A percentile compares a stretch with the other conserved stretches of the same genome.
phyloP scores from a whole-genome alignment of 2,888 invertebrate species.

The Zonitis immaculata region DNA sequence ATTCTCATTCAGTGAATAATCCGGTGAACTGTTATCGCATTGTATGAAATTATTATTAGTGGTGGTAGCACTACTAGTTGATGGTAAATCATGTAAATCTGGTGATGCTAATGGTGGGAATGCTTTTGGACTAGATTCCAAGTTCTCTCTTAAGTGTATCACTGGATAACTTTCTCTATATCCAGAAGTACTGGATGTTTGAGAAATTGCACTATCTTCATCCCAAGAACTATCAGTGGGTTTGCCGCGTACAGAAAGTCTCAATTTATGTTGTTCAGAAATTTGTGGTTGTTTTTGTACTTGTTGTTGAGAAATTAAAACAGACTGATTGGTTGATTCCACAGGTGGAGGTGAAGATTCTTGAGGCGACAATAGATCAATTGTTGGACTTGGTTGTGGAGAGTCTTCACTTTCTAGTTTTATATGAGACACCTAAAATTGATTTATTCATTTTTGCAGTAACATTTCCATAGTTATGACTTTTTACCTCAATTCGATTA shows the following conservation, averaged over 20 bases:
- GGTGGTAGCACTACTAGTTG: slow-evolving; percentile 50
- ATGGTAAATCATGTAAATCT: slow-evolving; percentile 55
- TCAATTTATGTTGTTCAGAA: slow-evolving; percentile 41
- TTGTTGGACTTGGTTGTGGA: slow-evolving; percentile 21
- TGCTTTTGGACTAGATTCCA: slow-evolving; percentile 43
- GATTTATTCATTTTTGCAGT: neutral
- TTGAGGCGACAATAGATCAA: slow-evolving; percentile 33
- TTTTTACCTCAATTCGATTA: slow-evolving; percentile 60
- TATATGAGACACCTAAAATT: slow-evolving; percentile 49
- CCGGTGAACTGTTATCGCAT: slow-evolving; percentile 54
- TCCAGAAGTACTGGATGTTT: slow-evolving; percentile 82
- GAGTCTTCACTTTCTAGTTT: slow-evolving; percentile 47
- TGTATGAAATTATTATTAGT: slow-evolving; percentile 52
- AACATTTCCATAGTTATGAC: too few relatives aligned
- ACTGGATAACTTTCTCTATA: slow-evolving; percentile 63
- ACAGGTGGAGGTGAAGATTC: slow-evolving; percentile 13
- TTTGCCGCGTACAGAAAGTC: slow-evolving; percentile 42
- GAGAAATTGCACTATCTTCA: slow-evolving; percentile 68
- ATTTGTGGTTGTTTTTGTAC: slow-evolving; percentile 24
- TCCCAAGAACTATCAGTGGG: slow-evolving; percentile 72
- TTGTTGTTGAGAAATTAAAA: slow-evolving; percentile 15
- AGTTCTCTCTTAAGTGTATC: slow-evolving; percentile 44
- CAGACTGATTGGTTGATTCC: slow-evolving; percentile 18
- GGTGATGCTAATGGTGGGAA: slow-evolving; percentile 62
- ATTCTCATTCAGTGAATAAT: slow-evolving; percentile 63